A percentile compares a stretch with the other conserved stretches of the same genome.
These are phyloP conservation scores for Serilophus lunatus DNA, from an alignment of 2,113 vertebrate genomes.

Conservation along the genomic window DNA sequence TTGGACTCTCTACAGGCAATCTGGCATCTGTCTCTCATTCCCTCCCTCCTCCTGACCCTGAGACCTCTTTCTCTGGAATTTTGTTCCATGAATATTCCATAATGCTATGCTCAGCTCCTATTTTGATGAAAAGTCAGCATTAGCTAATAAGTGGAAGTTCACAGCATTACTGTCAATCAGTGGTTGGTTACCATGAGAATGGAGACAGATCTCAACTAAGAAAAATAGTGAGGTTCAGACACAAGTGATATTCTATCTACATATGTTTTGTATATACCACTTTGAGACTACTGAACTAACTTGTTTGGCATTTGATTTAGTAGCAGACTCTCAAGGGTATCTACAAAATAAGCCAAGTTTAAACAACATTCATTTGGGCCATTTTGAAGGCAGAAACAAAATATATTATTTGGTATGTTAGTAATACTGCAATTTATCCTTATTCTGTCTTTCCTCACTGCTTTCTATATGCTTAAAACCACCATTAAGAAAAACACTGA, in stretches of 20 bases:
- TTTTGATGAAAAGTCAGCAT: constrained; percentile 54
- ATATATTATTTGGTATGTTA: not conserved
- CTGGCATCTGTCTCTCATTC: constrained; percentile 58
- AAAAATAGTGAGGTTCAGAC: constrained; percentile 20
- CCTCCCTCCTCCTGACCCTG: constrained; percentile 58
- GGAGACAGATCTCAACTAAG: constrained; percentile 27
- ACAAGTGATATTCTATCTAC: constrained; percentile 11
- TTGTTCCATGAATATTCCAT: constrained; percentile 62
- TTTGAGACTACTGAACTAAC: constrained; percentile 21
- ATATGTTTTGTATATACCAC: not conserved
- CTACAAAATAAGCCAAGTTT: constrained; percentile 27
- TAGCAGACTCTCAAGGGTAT: constrained; percentile 32
- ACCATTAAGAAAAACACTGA: not conserved
- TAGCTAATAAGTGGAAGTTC: constrained; percentile 56
- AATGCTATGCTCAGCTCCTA: not conserved
- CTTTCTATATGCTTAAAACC: not conserved
- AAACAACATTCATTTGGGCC: constrained; percentile 25
- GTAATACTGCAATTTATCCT: not conserved
- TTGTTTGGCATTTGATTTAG: constrained; percentile 21
- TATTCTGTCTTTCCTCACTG: not conserved
- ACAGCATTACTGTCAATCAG: constrained; percentile 61
- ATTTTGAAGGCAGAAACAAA: constrained; percentile 21
- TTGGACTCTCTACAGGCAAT: constrained; percentile 66
- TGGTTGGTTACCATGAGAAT: constrained; percentile 56
- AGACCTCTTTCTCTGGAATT: constrained; percentile 63